Evolutionary conservation across 2,888 invertebrate genomes (phyloP).

Genomic region (Amblyteles armatorius): DNA sequence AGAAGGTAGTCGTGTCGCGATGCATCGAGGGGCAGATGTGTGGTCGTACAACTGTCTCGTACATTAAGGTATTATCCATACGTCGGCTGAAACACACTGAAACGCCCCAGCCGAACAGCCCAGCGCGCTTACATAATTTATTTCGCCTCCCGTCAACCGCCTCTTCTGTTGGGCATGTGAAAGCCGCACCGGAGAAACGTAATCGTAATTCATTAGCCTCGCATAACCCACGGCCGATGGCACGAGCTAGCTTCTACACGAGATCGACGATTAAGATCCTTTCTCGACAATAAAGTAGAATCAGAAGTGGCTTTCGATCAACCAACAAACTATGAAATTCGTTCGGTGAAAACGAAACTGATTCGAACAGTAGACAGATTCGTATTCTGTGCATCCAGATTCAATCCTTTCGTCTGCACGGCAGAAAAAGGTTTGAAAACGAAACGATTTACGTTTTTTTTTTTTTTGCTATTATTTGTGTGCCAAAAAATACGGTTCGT

Average conservation of each 20-base stretch:
- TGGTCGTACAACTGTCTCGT: constrained; percentile 44
- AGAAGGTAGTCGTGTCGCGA: constrained; percentile 17
- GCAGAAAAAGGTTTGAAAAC: too few species aligned
- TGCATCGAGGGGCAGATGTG: constrained; percentile 57
- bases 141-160: constrained; percentile 55
- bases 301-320: constrained; percentile 33
- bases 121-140: constrained; percentile 62
- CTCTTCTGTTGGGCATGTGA: constrained; percentile 20
- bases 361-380: not conserved
- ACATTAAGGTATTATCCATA: constrained; percentile 54
- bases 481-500: not conserved
- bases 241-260: constrained; percentile 6
- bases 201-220: constrained; percentile 62
- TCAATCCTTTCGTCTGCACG: not conserved
- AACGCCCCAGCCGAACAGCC: constrained; percentile 44
- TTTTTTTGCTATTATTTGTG: not conserved
- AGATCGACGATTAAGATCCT: constrained; percentile 18
- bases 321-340: not conserved
- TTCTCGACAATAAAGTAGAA: constrained; percentile 54
- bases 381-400: not conserved
- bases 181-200: constrained; percentile 47
- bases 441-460: too few species aligned
- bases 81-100: constrained; percentile 41
- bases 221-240: constrained; percentile 7
- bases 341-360: not conserved